Evolutionary conservation across 2,888 invertebrate species (phyloP).

Genomic region (Tachystola acroxantha): DNA sequence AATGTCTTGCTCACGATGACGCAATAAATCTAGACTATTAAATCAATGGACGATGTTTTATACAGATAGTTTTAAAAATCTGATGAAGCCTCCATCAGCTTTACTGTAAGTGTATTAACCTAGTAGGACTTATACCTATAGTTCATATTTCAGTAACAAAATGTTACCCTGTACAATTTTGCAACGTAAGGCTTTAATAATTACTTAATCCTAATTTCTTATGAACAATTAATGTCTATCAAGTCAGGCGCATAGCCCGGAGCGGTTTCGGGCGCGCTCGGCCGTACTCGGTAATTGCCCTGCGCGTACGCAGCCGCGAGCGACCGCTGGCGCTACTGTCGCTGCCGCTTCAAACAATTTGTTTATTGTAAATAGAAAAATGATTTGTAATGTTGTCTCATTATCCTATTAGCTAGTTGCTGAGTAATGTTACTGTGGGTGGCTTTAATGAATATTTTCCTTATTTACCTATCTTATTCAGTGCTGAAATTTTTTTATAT

Average conservation of each 20-base stretch:
- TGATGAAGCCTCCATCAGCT: too few species aligned
- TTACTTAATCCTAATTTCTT: conserved; percentile 41
- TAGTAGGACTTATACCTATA: too few species aligned
- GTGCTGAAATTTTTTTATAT: too few species aligned
- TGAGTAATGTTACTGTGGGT: conserved; percentile 27
- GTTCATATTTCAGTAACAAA: too few species aligned
- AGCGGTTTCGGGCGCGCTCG: conserved; percentile 35
- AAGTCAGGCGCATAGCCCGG: conserved; percentile 38
- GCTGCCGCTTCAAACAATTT: conserved; percentile 32
- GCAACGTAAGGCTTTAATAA: too few species aligned
- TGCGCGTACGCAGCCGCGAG: conserved; percentile 8
- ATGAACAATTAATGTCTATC: conserved; percentile 62
- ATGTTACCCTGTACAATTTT: too few species aligned
- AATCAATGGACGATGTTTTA: too few species aligned
- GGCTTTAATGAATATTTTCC: background rate
- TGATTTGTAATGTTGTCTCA: conserved; percentile 32
- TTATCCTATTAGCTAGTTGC: conserved; percentile 34
- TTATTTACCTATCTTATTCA: background rate
- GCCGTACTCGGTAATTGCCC: conserved; percentile 6
- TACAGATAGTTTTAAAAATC: too few species aligned
- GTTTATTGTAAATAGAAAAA: conserved; percentile 47
- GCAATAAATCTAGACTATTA: too few species aligned
- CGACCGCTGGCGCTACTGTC: conserved; percentile 27
- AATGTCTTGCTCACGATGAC: too few species aligned
- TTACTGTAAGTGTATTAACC: too few species aligned